Conservation (phyloP, 2,797 vertebrate genomes). For the Dryobates pubescens region DNA sequence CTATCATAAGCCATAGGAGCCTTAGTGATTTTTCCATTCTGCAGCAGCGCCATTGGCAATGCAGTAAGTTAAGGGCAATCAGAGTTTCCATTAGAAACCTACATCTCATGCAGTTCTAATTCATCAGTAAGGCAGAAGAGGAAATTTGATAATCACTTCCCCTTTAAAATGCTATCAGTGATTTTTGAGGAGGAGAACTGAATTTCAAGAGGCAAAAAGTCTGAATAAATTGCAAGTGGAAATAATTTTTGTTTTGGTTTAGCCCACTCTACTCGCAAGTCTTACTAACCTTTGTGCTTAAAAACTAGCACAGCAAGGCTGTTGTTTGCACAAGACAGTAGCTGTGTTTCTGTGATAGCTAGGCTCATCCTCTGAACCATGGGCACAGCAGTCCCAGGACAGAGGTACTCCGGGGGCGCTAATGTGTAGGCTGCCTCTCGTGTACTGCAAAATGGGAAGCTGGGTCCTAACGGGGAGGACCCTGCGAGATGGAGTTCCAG, state of each 20-base stretch:
- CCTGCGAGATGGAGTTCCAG: neutral
- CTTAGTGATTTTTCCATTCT: constrained; percentile 68
- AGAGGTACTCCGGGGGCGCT: neutral
- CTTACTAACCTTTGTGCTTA: neutral
- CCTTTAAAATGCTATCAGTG: neutral
- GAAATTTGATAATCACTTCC: constrained; percentile 12
- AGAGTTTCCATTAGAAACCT: constrained; percentile 61
- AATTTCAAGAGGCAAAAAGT: neutral
- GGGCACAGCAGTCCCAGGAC: neutral
- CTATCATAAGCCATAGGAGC: neutral
- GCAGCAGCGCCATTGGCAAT: constrained; percentile 34
- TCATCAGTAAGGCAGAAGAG: constrained; percentile 15
- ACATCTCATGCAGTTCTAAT: constrained; percentile 25
- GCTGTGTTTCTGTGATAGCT: neutral
- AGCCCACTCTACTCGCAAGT: rapidly evolving
- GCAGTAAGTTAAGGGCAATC: constrained; percentile 38
- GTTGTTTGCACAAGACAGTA: neutral
- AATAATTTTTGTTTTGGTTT: neutral
- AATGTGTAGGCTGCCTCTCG: neutral
- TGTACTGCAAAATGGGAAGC: neutral
- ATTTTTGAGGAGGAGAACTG: neutral
- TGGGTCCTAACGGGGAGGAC: neutral
- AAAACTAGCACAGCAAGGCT: rapidly evolving
- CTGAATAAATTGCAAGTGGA: neutral
- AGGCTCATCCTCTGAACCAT: neutral